phyloP scores from a whole-genome alignment of 2,113 vertebrate species.

The Donacobius atricapilla region DNA sequence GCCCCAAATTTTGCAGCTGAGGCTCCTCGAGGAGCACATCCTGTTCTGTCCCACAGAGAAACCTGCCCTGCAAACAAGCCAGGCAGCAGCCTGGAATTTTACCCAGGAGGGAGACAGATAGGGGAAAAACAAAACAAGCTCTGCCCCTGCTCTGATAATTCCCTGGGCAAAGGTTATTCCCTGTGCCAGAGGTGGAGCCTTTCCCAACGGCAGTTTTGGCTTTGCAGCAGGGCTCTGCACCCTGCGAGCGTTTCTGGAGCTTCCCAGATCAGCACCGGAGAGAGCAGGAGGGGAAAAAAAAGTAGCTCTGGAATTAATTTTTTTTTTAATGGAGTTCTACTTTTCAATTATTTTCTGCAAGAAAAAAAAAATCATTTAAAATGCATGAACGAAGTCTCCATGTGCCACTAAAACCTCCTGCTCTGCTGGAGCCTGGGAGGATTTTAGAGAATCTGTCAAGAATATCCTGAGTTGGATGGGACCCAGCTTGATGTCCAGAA shows the following conservation, averaged over 20 bases:
- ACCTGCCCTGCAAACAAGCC: background rate
- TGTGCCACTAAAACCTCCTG: background rate
- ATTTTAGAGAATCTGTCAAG: background rate
- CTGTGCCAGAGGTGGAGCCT: background rate
- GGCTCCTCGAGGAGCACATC: background rate
- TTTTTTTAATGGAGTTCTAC: background rate
- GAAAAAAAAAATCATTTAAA: background rate
- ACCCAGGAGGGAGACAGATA: background rate
- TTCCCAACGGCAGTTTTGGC: fast-evolving
- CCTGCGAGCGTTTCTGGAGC: background rate
- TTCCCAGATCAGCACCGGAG: background rate
- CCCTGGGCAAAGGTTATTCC: background rate
- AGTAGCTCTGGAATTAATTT: background rate
- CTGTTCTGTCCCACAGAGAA: background rate
- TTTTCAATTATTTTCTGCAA: background rate
- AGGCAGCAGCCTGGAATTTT: background rate
- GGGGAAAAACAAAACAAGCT: background rate
- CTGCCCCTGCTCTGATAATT: background rate
- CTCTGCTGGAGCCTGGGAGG: background rate
- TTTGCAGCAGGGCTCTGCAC: background rate
- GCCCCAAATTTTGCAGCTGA: background rate
- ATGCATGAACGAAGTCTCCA: background rate
- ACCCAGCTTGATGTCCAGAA: background rate
- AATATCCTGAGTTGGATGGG: background rate
- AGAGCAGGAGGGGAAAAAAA: background rate